Conservation (phyloP, 2,113 vertebrate species). For the Xiphorhynchus elegans region DNA sequence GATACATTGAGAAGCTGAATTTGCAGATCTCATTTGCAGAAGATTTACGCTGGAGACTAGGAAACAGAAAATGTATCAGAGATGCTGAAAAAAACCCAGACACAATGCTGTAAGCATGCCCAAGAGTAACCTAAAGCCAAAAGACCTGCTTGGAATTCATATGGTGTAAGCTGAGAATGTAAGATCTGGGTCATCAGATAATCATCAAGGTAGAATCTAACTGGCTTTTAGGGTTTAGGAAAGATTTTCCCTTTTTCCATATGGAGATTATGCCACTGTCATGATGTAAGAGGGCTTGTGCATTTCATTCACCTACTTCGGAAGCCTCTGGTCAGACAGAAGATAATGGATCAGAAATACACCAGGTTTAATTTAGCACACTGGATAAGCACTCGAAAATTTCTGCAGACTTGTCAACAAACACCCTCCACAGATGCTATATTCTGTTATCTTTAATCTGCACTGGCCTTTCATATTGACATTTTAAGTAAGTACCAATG, state of each 20-base stretch:
- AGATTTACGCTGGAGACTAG: neutral
- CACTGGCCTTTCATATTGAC: neutral
- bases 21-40: neutral
- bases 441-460: neutral
- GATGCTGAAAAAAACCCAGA: neutral
- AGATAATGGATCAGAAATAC: constrained; percentile 28
- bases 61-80: neutral
- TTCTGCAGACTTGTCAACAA: neutral
- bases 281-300: constrained; percentile 4
- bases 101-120: neutral
- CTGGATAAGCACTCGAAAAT: neutral
- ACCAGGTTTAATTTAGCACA: neutral
- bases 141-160: constrained; percentile 36
- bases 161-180: neutral
- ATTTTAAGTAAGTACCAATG: neutral
- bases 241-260: constrained; percentile 63
- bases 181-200: constrained; percentile 62
- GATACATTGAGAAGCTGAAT: neutral
- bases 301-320: constrained; percentile 42
- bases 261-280: constrained; percentile 44
- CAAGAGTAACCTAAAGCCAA: constrained; percentile 10
- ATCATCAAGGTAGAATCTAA: constrained; percentile 59
- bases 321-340: constrained; percentile 42
- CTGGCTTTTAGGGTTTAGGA: constrained; percentile 58
- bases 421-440: neutral